These are phyloP conservation scores for Cinclus cinclus DNA, from an alignment of 2,113 vertebrate species.

Conservation along the genomic window DNA sequence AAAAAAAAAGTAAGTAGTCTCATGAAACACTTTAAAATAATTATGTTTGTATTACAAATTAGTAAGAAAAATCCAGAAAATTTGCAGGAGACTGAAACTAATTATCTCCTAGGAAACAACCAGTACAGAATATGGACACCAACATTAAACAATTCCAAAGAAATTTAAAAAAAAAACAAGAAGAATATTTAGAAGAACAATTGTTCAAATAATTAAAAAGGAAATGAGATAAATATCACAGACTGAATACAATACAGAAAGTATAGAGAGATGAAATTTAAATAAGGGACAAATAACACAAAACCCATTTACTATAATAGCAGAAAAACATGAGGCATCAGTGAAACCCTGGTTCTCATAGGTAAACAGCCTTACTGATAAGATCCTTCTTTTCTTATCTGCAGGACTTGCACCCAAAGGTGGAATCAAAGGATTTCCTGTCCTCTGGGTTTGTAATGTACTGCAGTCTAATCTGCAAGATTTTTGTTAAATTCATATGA, in stretches of 20 bases:
- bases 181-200: slow-evolving; percentile 9
- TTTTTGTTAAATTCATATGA: neutral
- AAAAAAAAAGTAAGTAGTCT: neutral
- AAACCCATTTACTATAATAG: neutral
- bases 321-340: neutral
- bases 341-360: neutral
- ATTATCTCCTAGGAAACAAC: slow-evolving; percentile 38
- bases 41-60: neutral
- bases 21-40: neutral
- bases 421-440: neutral
- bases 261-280: neutral
- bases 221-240: neutral
- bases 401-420: neutral
- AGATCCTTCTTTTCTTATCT: neutral
- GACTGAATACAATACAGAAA: neutral
- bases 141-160: neutral
- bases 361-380: neutral
- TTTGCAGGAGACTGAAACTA: neutral
- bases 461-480: neutral
- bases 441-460: neutral
- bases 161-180: neutral
- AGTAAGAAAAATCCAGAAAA: slow-evolving; percentile 3
- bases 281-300: neutral
- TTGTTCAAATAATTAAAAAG: slow-evolving; percentile 11
- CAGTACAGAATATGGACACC: neutral